Evolutionary conservation across 2,888 invertebrate species (phyloP).

Genomic region (Coelopa pilipes): DNA sequence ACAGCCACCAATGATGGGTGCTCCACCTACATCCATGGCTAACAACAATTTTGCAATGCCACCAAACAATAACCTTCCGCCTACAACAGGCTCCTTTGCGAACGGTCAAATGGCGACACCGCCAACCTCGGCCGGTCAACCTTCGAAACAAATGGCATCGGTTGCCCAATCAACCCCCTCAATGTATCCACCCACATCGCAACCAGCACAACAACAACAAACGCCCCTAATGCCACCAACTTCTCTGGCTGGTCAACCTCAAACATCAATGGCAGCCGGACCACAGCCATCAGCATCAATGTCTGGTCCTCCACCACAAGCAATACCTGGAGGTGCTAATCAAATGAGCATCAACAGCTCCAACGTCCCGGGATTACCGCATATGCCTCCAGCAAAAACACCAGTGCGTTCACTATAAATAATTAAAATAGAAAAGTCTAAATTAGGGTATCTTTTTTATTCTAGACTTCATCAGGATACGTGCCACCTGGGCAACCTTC

Average conservation of each 20-base stretch:
- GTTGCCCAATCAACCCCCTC: conserved; percentile 32
- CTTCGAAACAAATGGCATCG: conserved; percentile 39
- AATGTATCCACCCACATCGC: conserved; percentile 36
- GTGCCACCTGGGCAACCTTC: conserved; percentile 48
- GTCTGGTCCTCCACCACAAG: conserved; percentile 48
- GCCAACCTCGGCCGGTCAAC: neutral
- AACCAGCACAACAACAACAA: conserved; percentile 14
- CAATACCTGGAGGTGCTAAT: conserved; percentile 51
- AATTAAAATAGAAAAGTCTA: conserved; percentile 8
- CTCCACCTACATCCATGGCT: conserved; percentile 20
- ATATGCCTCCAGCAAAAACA: conserved; percentile 62
- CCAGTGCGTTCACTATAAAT: conserved; percentile 32
- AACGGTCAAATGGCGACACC: conserved; percentile 50
- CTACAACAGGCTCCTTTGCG: conserved; percentile 44
- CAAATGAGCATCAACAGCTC: conserved; percentile 63
- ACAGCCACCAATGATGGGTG: conserved; percentile 46
- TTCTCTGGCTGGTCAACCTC: neutral
- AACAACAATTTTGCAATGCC: conserved; percentile 33
- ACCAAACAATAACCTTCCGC: conserved; percentile 44
- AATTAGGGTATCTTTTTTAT: conserved; percentile 1
- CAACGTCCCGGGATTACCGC: conserved; percentile 60
- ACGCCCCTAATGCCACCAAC: neutral
- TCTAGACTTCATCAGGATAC: conserved; percentile 36
- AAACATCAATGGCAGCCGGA: neutral
- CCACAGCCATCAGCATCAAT: conserved; percentile 31